Percentiles rank a stretch among this genome's conserved stretches.
phyloP scores from a whole-genome alignment of 1,140 invertebrate genomes.

The Drosophila bipectinata region DNA sequence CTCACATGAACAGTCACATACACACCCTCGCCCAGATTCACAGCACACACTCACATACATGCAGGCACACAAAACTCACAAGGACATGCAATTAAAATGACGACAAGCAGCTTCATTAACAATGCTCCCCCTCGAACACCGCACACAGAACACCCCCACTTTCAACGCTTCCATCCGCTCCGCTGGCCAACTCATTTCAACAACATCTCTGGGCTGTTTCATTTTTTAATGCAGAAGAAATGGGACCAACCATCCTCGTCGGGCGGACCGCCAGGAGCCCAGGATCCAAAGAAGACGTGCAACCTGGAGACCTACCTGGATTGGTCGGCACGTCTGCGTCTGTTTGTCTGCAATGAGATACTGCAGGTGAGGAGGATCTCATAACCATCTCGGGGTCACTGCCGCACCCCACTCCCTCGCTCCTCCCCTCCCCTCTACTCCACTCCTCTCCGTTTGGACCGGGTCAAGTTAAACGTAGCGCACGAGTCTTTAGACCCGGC shows the following conservation, averaged over 20 bases:
- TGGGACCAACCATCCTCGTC: conserved; percentile 77
- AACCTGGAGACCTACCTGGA: conserved; percentile 83
- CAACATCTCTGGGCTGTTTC: conserved; percentile 19
- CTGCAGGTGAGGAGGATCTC: conserved; percentile 70
- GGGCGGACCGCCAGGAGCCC: conserved; percentile 67
- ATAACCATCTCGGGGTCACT: conserved; percentile 34
- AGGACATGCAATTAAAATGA: conserved; percentile 73
- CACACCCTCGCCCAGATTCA: not conserved
- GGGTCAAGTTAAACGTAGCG: conserved; percentile 47
- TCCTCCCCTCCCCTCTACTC: not conserved
- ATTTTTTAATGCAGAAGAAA: conserved; percentile 65
- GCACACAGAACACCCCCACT: not conserved
- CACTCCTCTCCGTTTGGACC: not conserved
- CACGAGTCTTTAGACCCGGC: conserved; percentile 63
- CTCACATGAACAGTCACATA: conserved; percentile 24
- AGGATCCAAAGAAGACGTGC: conserved; percentile 83
- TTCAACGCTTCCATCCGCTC: conserved; percentile 7
- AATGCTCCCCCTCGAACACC: conserved; percentile 24
- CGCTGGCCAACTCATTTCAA: conserved; percentile 26
- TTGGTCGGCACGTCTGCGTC: conserved; percentile 81
- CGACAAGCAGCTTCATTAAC: conserved; percentile 78
- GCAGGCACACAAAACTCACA: conserved; percentile 6
- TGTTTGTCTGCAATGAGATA: conserved; percentile 83
- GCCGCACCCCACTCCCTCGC: not conserved
- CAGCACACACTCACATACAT: not conserved